Percentiles rank a stretch among this genome's conserved stretches.
Conservation (phyloP, 1,140 invertebrate genomes). For the Pseudomyrmex pallidus region DNA sequence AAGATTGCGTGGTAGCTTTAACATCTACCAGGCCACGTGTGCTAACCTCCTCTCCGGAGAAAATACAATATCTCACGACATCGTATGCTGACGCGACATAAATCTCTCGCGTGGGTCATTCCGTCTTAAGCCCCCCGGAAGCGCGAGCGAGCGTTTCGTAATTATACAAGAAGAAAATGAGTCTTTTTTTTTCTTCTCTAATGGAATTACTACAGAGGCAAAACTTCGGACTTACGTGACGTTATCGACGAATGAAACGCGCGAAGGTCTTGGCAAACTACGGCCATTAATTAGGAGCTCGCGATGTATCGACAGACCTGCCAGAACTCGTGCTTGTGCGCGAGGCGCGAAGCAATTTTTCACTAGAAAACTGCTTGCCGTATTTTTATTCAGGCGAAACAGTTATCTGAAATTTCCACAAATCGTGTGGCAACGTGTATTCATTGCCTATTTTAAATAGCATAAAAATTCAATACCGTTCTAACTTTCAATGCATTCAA, state of each 20-base stretch:
- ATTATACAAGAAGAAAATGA: constrained; percentile 48
- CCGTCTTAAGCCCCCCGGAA: constrained; percentile 44
- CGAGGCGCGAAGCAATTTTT: constrained; percentile 50
- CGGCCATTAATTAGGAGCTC: constrained; percentile 47
- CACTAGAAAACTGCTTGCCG: constrained; percentile 38
- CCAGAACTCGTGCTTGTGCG: constrained; percentile 34
- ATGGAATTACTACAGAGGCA: constrained; percentile 54
- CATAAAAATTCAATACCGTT: background rate
- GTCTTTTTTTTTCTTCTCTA: constrained; percentile 18
- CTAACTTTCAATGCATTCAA: background rate
- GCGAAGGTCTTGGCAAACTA: constrained; percentile 46
- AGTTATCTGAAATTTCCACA: constrained; percentile 19
- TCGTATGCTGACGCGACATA: constrained; percentile 52
- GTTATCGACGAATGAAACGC: constrained; percentile 57
- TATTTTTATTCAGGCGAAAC: constrained; percentile 39
- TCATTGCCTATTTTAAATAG: background rate
- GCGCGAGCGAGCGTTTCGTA: constrained; percentile 42
- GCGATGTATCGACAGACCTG: constrained; percentile 59
- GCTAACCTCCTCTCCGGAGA: constrained; percentile 11
- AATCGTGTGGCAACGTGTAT: constrained; percentile 8
- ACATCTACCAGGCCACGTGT: constrained; percentile 23
- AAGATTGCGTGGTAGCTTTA: constrained; percentile 35
- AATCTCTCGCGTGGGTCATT: constrained; percentile 52
- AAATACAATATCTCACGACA: constrained; percentile 40
- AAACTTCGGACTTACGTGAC: constrained; percentile 52